Base-by-base conservation (phyloP, 2,888 invertebrate genomes). In the Drosophila kambysellisi region DNA sequence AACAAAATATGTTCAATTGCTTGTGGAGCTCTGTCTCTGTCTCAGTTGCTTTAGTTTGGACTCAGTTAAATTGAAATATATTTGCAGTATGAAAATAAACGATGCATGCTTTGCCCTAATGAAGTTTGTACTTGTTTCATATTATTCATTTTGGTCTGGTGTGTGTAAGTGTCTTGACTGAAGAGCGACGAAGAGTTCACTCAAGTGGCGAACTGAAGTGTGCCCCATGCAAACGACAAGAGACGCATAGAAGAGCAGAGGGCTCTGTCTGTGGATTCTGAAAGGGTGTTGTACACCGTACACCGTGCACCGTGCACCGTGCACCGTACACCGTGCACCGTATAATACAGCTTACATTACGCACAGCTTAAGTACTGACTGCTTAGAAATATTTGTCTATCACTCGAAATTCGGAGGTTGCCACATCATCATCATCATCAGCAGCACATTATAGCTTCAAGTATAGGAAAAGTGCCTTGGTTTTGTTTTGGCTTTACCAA, bases 301-400 rank as follows among this genome's bases (percentile, higher is more conserved):
- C 17, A 37, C 37, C 37, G 37, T 37, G 6, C 17, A 41, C 4
- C 39, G 4, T 9, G 0, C 46, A 46, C 2, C 46, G 1, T 12
- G 20, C 20, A 20, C 11, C 43, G 20, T 62, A 37, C 58, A 68
- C 63, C 43, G 20, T 62, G 37, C 58, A 68, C 63, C 57, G 46
- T 53, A 57, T 48, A 70, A 56, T 60, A 66, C 57, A 39, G 73
- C 56, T 65, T 76, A 70, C 67, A 80, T 80, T 70, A 81, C 75
- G 68, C 72, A 70, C 25, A 48, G 51, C 56, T 72, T 56, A 64
- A 72, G 69, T 74, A 56, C 63, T 37, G 63, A 25, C 46, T 69
- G 66, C 73, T 65, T 71, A 63, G 69, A 74, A 74, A 74, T 80
- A 77, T 81, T 80, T 80, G 73, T 71, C 77, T 57, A 81, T 71